Base-by-base conservation (phyloP, 2,797 vertebrate species). In the Chrosomus eos region DNA sequence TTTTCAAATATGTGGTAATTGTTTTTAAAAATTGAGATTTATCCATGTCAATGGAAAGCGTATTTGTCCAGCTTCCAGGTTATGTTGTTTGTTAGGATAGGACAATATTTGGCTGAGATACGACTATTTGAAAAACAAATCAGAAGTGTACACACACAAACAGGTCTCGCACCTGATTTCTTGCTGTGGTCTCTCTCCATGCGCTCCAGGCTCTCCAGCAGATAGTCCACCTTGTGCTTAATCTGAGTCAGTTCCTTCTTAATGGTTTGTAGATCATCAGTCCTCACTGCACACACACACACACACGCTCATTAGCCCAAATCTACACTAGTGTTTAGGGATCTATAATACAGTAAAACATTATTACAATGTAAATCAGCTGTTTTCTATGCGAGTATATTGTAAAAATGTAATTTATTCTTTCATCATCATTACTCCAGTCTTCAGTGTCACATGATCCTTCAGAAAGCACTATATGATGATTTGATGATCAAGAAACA, bases 221-320 rank as follows among this genome's bases (percentile, higher is more conserved):
- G 94, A 88, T 95, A 96, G 90, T 97, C 97, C 93, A 97, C 96
- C 90, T 97, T 97, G 94, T 96, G 95, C 88, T 97, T 97, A 92
- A 97, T 97, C 93, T 96, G 96, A 16, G 95, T 95, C 83, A 97
- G 93, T 83, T 97, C 97, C 85, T 95, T 95, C 92, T 97, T 97
- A 87, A 97, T 96, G 84, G 95, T 94, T 91, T 97, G 96, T 85
- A 97, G 93, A 36, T 97, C 96, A 73, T 97, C 96, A 1, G 90
- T 92, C 93, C 95, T 97, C 94, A 97, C 97, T 97, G 91, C 21
- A 81, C 33, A 80, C 66, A 83, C 38, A 87, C 11, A 45, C 13
- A 48, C 45, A 48, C 1, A 7, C 0, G 2, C 2, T 64, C 1
- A 31, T 64, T 64, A 64, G 60, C 60, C 6, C 0, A 18, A 31